A percentile compares a stretch with the other conserved stretches of the same genome.
Conservation (phyloP, 2,888 invertebrate genomes). For the Eupithecia subfuscata region DNA sequence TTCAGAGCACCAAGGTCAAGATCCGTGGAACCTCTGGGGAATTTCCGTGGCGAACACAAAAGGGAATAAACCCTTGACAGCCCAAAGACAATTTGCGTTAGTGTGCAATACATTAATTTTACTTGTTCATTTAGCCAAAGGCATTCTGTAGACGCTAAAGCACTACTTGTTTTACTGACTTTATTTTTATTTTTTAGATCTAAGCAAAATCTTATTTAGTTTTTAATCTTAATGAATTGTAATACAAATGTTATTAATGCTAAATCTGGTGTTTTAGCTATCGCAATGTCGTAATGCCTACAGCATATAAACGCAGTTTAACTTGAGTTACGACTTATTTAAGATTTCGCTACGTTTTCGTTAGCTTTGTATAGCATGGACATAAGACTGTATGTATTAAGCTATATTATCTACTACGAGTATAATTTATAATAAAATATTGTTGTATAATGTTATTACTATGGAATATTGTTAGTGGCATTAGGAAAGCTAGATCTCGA, state of each 20-base stretch:
- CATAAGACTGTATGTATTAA: slow-evolving; percentile 75
- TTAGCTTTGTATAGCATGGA: slow-evolving; percentile 64
- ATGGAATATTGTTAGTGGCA: slow-evolving; percentile 60
- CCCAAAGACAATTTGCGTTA: slow-evolving; percentile 68
- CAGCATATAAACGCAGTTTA: slow-evolving; percentile 50
- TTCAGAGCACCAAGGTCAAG: slow-evolving; percentile 84
- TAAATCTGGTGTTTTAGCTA: slow-evolving; percentile 45
- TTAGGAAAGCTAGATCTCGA: slow-evolving; percentile 81
- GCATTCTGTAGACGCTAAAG: slow-evolving; percentile 58
- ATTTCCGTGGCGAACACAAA: slow-evolving; percentile 74
- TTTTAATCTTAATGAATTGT: slow-evolving; percentile 40
- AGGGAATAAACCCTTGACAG: slow-evolving; percentile 61
- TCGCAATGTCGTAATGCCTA: slow-evolving; percentile 37
- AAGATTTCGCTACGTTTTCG: slow-evolving; percentile 52
- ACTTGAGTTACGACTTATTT: slow-evolving; percentile 42
- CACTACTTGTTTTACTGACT: slow-evolving; percentile 46
- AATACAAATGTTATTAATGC: slow-evolving; percentile 35
- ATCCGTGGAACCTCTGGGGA: slow-evolving; percentile 82
- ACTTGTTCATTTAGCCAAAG: slow-evolving; percentile 74
- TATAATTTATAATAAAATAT: slow-evolving; percentile 47
- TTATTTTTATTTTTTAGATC: slow-evolving; percentile 43
- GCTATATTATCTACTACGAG: slow-evolving; percentile 41
- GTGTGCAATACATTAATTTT: slow-evolving; percentile 72
- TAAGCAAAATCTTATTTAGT: slow-evolving; percentile 38
- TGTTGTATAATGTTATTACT: slow-evolving; percentile 56